Percentiles rank a stretch among this genome's conserved stretches.
phyloP scores from a whole-genome alignment of 2,888 invertebrate genomes.

The Cryptosula pallasiana region DNA sequence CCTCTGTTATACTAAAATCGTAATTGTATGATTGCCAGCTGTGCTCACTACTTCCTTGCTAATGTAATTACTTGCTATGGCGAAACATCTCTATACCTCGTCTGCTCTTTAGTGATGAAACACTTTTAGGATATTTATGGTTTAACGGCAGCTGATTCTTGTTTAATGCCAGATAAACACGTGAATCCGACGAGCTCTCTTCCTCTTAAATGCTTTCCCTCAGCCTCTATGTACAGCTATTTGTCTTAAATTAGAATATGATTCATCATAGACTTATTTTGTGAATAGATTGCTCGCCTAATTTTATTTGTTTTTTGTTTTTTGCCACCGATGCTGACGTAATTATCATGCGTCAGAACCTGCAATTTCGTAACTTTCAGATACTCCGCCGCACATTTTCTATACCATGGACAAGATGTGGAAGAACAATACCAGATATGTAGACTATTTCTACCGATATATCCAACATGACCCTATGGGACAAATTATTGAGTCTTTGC shows the following conservation, averaged over 20 bases:
- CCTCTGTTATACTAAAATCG: background rate
- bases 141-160: background rate
- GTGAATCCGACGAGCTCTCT: background rate
- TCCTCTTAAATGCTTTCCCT: background rate
- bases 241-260: too few relatives aligned
- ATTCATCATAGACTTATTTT: background rate
- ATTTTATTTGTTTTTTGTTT: background rate
- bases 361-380: background rate
- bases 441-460: background rate
- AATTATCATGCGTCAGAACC: too few relatives aligned
- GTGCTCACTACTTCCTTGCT: background rate
- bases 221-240: too few relatives aligned
- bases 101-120: background rate
- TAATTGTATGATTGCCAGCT: background rate
- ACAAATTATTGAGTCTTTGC: background rate
- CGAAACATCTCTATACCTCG: background rate
- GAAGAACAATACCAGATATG: background rate
- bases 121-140: background rate
- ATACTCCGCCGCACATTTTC: slow-evolving; percentile 7
- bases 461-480: background rate
- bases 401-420: background rate
- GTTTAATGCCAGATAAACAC: background rate
- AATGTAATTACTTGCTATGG: background rate
- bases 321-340: too few relatives aligned
- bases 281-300: background rate